A percentile compares a stretch with the other conserved stretches of the same genome.
phyloP scores from a whole-genome alignment of 2,113 vertebrate genomes.

The Pogonocichla stellata region DNA sequence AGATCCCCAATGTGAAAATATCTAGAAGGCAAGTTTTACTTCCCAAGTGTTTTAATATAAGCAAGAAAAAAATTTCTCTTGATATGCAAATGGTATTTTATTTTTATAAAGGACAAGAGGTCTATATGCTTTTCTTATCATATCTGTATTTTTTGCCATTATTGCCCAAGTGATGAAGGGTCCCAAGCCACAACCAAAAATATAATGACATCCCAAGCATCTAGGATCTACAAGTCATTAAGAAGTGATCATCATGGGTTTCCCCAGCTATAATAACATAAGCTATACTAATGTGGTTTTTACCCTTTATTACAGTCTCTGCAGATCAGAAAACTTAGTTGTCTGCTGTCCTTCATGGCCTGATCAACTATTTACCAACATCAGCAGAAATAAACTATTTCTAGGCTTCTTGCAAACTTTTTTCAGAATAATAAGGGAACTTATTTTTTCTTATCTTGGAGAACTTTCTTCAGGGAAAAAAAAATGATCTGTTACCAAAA shows the following conservation, averaged over 20 bases:
- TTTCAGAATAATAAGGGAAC: background rate
- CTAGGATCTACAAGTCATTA: background rate
- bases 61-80: background rate
- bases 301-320: background rate
- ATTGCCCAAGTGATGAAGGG: background rate
- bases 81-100: background rate
- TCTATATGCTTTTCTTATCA: background rate
- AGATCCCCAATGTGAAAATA: background rate
- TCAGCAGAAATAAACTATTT: background rate
- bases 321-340: background rate
- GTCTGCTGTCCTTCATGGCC: background rate
- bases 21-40: conserved; percentile 31
- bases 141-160: background rate
- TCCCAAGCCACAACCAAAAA: background rate
- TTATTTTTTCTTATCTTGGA: background rate
- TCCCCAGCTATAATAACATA: background rate
- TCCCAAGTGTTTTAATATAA: background rate
- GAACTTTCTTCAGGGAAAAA: background rate
- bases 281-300: background rate
- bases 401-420: background rate
- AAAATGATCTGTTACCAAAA: background rate
- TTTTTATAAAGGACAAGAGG: background rate
- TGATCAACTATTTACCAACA: background rate
- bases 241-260: background rate
- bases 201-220: background rate